Conservation (phyloP, 2,797 vertebrate genomes). For the Eremophila alpestris region DNA sequence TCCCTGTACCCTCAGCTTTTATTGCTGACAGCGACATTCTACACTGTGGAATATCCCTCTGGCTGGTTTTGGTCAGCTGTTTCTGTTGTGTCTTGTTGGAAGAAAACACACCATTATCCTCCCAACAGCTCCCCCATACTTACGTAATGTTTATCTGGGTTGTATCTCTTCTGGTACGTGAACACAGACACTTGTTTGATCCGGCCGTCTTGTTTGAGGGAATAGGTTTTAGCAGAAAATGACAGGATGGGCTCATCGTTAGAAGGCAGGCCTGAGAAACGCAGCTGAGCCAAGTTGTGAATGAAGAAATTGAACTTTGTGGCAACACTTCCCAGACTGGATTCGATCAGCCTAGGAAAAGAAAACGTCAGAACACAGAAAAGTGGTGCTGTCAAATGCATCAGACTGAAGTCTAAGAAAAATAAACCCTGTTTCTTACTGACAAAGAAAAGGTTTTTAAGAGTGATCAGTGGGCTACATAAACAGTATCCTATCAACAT, state of each 20-base stretch:
- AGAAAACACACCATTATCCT: not conserved
- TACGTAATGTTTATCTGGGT: conserved; percentile 97
- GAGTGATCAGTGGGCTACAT: not conserved
- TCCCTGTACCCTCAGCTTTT: not conserved
- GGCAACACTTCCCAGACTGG: conserved; percentile 94
- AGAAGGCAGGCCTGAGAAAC: conserved; percentile 93
- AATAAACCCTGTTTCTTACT: not conserved
- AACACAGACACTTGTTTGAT: conserved; percentile 92
- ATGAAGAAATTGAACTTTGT: conserved; percentile 99
- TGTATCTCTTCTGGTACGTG: conserved; percentile 98
- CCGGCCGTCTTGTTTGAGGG: conserved; percentile 91
- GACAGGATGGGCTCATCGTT: conserved; percentile 95
- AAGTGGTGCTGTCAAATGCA: not conserved
- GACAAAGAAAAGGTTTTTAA: not conserved
- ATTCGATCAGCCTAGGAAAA: conserved; percentile 89
- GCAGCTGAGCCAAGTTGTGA: conserved; percentile 95
- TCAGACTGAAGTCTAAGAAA: not conserved
- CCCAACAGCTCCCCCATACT: conserved; percentile 63
- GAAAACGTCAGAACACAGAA: not conserved
- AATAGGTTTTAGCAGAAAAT: conserved; percentile 93
- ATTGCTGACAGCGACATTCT: not conserved
- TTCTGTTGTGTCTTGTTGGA: not conserved
- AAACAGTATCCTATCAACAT: not conserved
- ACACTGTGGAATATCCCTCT: not conserved
- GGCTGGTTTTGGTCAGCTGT: not conserved